These are phyloP conservation scores for Pica pica DNA, from an alignment of 2,113 vertebrate genomes.

Conservation along the genomic window DNA sequence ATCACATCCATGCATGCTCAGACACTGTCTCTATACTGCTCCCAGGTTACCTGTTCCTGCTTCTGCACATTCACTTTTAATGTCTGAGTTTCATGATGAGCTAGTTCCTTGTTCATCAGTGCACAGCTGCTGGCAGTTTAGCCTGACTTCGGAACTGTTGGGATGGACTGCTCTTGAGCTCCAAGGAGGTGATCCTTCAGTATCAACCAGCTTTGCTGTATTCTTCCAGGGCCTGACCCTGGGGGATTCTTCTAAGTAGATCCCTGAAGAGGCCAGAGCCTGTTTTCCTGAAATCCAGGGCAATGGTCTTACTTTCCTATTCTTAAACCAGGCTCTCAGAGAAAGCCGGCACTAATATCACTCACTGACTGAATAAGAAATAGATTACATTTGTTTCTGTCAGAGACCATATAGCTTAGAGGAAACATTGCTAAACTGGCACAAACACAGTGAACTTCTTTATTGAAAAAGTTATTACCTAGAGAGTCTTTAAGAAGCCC, in stretches of 20 bases:
- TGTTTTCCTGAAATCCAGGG: neutral
- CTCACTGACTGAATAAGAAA: neutral
- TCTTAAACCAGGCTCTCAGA: neutral
- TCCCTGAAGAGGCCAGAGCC: neutral
- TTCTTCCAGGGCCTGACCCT: neutral
- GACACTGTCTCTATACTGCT: neutral
- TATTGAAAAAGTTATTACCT: neutral
- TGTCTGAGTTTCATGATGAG: neutral
- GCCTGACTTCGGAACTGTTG: neutral
- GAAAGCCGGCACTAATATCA: neutral
- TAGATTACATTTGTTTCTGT: neutral
- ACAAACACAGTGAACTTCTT: neutral
- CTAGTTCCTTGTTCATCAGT: neutral
- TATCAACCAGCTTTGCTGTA: neutral
- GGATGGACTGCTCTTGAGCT: neutral
- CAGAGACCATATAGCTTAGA: neutral
- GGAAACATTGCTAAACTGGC: neutral
- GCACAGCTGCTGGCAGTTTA: neutral
- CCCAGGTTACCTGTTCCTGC: neutral
- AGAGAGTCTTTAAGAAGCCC: neutral
- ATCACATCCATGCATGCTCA: neutral
- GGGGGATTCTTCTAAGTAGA: neutral
- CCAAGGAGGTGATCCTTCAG: neutral
- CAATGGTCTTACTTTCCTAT: neutral
- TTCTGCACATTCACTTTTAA: neutral